Base-by-base conservation (phyloP, 2,888 invertebrate genomes). In the Athalia circularis region DNA sequence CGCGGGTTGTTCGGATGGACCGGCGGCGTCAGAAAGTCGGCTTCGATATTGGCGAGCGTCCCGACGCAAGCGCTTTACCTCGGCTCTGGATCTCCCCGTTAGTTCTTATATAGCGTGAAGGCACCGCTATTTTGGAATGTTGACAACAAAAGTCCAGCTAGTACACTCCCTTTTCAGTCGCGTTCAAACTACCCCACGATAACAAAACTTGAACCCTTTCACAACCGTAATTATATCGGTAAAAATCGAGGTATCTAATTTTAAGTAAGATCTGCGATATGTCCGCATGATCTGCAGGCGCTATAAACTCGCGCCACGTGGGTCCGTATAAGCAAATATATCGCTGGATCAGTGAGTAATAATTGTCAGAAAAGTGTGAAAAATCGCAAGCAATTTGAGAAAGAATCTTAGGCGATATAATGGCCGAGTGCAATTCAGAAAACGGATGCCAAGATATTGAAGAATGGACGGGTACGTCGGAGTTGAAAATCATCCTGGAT, bases 121-220 rank as follows among this genome's bases (percentile, higher is more conserved):
- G 70, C 70, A 81, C 80, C 80, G 81, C 79, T 47, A 85, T 86
- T 88, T 87, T 85, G 86, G 86, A 87, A 85, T 84, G 82, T 84
- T 86, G 84, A 85, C 87, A 87, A 87, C 87, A 86, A 84, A 87
- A 75, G 62, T 62, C 29, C 11, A 4, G 52, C 0, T 50, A n/a
- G 13, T 72, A 45, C 52, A 47, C 29, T 47, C 59, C 48, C 54
- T 50, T 2, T 9, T 15, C 43, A 3, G 7, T 0, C 45, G 13
- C 4, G 13, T n/a, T 43, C 45, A 11, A 48, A n/a, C 5, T n/a
- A 4, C 11, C 4, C 43, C n/a, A 47, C 47, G n/a, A 47, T 11
- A 6, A 2, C 4, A 9, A 6, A 29, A 29, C 15, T 9, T 54
- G 9, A n/a, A 45, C 54, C 9, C 9, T 15, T 68, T 43, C 9